Base-by-base conservation (phyloP, 2,113 vertebrate species). In the Melanerpes aurifrons region DNA sequence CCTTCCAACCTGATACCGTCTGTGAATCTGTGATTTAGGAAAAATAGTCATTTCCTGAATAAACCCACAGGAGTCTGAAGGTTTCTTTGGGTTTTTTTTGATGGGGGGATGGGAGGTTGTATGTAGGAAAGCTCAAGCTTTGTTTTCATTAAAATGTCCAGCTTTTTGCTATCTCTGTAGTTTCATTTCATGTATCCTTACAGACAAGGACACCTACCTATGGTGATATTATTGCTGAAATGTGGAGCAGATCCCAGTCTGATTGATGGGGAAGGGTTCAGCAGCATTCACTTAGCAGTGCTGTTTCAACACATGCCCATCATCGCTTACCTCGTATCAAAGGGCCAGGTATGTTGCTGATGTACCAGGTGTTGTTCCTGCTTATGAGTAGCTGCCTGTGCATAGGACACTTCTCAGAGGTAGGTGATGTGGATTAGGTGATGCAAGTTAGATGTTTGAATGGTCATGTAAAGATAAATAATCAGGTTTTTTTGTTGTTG, bases 241-340 rank as follows among this genome's bases (percentile, higher is more conserved):
- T 98, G 96, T 73, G 99, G 99, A 89, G 99, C 99, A 2, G 99
- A 99, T 87, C 98, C 98, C 15, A 93, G 97, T 62, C 94, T 99
- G 25, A 98, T 99, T 15, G 99, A 99, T 40, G 98, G 98, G 63
- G 99, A 99, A 95, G 99, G 99, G 70, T 99, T 98, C 96, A 98
- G 98, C 2, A 96, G 98, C 77, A 97, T 99, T 66, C 99, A 99
- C 83, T 98, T 99, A 62, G 98, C 99, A 70, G 98, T 99, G 82
- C 98, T 99, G 84, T 99, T 99, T 96, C 99, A 99, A 22, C 99
- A 99, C 94, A 98, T 99, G 98, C 98, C 99, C 79, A 97, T 99
- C 35, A 97, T 99, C 57, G 99, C 99, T 18, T 99, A 99, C 95
- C 98, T 99, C 28, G 97, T 99, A 97, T 98, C 99, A 15, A 99